Percentiles rank a stretch among this genome's conserved stretches.
Evolutionary conservation across 2,888 invertebrate genomes (phyloP).

Genomic region (Leucophenga montana): DNA sequence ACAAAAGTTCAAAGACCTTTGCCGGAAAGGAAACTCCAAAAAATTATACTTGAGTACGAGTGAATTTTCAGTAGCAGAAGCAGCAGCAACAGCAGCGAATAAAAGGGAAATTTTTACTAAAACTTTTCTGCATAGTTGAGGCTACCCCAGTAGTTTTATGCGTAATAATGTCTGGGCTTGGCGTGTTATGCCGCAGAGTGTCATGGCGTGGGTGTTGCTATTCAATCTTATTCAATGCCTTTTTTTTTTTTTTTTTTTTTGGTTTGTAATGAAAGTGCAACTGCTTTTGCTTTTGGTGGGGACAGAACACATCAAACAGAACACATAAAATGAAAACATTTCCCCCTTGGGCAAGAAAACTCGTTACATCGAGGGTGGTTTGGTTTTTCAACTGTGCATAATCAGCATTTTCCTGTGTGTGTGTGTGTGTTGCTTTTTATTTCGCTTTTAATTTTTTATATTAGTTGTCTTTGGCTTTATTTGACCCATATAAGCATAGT

Average conservation of each 20-base stretch:
- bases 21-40: constrained; percentile 2
- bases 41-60: too few relatives aligned
- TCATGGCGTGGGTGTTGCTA: not conserved
- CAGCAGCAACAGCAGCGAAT: too few relatives aligned
- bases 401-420: not conserved
- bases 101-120: too few relatives aligned
- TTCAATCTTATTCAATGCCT: not conserved
- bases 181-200: not conserved
- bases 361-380: constrained; percentile 34
- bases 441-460: not conserved
- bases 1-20: constrained; percentile 70
- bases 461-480: constrained; percentile 29
- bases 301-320: not conserved
- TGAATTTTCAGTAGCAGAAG: too few relatives aligned
- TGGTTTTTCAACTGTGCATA: not conserved
- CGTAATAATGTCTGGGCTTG: constrained; percentile 23
- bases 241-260: not conserved
- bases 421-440: not conserved
- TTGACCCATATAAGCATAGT: constrained; percentile 50
- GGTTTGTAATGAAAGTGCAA: constrained; percentile 21
- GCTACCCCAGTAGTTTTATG: constrained; percentile 28
- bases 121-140: not conserved
- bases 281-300: constrained; percentile 15
- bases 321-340: constrained; percentile 49
- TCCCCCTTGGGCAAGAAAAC: constrained; percentile 39